These are phyloP conservation scores for Wiebesia pumilae DNA, from an alignment of 1,140 invertebrate genomes.

Conservation along the genomic window DNA sequence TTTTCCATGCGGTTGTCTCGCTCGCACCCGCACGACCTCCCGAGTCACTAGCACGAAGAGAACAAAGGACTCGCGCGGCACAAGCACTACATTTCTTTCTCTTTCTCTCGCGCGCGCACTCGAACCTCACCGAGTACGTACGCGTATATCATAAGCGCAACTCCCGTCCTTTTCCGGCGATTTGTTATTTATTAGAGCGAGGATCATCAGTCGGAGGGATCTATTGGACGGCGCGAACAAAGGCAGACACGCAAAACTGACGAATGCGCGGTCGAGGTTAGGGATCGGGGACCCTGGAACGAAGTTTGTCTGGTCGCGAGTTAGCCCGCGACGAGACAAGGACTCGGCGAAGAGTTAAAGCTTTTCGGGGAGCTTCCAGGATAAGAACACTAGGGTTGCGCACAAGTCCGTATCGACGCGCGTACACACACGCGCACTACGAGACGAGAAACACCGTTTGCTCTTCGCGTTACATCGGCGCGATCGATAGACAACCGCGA, in stretches of 20 bases:
- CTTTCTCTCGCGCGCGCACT: not conserved
- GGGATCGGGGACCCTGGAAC: too few species aligned
- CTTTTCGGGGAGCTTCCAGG: not conserved
- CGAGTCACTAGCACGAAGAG: not conserved
- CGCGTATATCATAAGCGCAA: not conserved
- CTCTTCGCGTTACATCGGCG: not conserved
- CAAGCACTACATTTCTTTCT: not conserved
- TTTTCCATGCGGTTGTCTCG: not conserved
- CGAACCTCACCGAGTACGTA: not conserved
- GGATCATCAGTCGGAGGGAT: not conserved
- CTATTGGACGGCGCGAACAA: not conserved
- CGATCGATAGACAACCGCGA: not conserved
- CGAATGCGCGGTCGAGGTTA: too few species aligned
- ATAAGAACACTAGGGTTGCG: too few species aligned
- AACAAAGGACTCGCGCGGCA: constrained; percentile 11
- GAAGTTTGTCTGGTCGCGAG: too few species aligned
- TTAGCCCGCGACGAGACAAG: not conserved
- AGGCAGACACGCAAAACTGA: too few species aligned
- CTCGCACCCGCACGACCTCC: not conserved
- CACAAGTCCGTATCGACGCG: not conserved
- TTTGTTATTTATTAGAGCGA: not conserved
- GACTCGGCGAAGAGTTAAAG: not conserved
- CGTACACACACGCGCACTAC: not conserved
- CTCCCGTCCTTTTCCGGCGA: not conserved
- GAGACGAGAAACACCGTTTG: not conserved